Evolutionary conservation across 2,888 invertebrate genomes (phyloP).

Genomic region (Plagodis pulveraria): DNA sequence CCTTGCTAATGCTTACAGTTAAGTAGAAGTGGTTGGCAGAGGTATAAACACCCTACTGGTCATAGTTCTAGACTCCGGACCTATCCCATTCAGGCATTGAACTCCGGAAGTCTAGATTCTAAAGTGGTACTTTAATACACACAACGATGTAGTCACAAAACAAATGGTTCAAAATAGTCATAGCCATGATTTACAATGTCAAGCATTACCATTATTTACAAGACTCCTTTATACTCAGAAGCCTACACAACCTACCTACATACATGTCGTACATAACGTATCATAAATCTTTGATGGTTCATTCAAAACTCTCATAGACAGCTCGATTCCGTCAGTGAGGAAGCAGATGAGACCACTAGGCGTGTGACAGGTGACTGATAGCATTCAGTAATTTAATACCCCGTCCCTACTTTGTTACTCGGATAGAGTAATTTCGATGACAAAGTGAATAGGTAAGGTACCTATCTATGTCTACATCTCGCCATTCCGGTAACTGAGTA

Average conservation of each 20-base stretch:
- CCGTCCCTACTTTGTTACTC: constrained; percentile 55
- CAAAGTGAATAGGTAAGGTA: constrained; percentile 47
- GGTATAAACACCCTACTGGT: too few species aligned
- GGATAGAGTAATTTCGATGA: constrained; percentile 64
- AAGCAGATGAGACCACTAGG: constrained; percentile 45
- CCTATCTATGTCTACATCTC: constrained; percentile 19
- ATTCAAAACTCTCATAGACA: constrained; percentile 40
- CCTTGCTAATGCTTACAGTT: too few species aligned
- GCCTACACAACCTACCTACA: constrained; percentile 8
- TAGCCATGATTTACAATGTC: too few species aligned
- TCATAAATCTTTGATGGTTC: constrained; percentile 19
- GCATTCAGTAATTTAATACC: constrained; percentile 57
- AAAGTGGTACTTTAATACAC: too few species aligned
- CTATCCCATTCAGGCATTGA: too few species aligned
- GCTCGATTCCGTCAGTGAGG: constrained; percentile 48
- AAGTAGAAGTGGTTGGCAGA: too few species aligned
- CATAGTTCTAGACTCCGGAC: too few species aligned
- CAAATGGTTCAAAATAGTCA: too few species aligned
- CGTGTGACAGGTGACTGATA: constrained; percentile 55
- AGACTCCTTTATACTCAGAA: neutral
- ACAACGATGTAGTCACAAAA: too few species aligned
- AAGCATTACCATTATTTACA: too few species aligned
- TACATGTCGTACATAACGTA: neutral
- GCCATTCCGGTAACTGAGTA: constrained; percentile 20
- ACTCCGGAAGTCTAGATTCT: too few species aligned